Conservation (phyloP, 2,113 vertebrate species). For the Haplochromis vanheusdeni region DNA sequence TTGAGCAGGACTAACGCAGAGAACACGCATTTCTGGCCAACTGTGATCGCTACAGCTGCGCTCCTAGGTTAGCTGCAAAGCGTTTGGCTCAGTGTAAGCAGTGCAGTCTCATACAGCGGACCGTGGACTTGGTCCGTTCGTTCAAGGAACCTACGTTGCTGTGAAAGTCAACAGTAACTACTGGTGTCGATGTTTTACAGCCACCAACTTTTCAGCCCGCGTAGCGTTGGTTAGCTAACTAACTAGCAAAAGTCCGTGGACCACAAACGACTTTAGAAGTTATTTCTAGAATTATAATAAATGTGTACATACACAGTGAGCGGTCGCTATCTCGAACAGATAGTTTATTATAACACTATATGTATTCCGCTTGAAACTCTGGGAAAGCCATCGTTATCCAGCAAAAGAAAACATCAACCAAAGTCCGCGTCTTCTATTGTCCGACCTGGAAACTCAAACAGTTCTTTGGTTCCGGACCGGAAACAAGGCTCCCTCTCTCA, state of each 20-base stretch:
- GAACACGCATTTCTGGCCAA: constrained; percentile 38
- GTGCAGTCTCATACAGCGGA: not conserved
- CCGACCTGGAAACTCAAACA: not conserved
- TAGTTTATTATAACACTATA: not conserved
- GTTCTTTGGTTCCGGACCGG: not conserved
- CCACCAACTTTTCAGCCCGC: not conserved
- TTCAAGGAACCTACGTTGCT: not conserved
- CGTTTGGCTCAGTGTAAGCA: not conserved
- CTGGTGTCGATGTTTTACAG: not conserved
- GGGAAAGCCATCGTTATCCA: constrained; percentile 37
- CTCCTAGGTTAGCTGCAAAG: not conserved
- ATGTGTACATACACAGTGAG: not conserved
- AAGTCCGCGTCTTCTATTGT: not conserved
- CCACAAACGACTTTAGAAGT: not conserved
- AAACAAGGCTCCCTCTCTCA: not conserved
- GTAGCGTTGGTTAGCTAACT: not conserved
- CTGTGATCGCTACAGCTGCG: not conserved
- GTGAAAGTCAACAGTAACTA: not conserved
- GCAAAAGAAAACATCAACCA: not conserved
- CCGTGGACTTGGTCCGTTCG: not conserved
- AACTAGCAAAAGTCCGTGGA: not conserved
- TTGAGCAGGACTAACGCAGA: constrained; percentile 22
- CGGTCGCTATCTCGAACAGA: not conserved
- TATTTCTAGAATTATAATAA: not conserved
- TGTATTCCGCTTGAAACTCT: constrained; percentile 8